Evolutionary conservation across 2,113 vertebrate species (phyloP), one percentile per base, ranked within the genome.

Genomic region (Myrmecobius fasciatus): DNA sequence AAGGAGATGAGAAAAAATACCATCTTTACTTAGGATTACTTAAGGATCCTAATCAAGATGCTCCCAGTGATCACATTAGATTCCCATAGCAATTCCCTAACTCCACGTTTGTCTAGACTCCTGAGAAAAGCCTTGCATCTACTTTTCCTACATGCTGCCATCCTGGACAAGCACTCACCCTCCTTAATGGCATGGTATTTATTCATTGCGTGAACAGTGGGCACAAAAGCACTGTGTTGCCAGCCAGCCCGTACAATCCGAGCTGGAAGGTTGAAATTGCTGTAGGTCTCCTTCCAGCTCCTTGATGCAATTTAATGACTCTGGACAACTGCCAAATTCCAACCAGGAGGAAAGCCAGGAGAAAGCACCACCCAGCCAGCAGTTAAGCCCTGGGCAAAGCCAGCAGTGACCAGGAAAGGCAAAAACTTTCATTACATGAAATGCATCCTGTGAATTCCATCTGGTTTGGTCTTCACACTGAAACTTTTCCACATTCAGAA

Each of bases 261-360:
- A 95, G 93, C 92, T 97, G 93, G 91, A 96, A 97, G 97, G 97
- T 95, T 96, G 91, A 97, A 97, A 94, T 93, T 91, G 97, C 91
- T 92, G 92, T 95, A 96, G 93, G 97, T 96, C 96, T 98, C 95
- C 94, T 92, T 98, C 95, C 96, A 94, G 97, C 91, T 96, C 91
- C 94, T 95, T 95, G 91, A 93, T 97, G 92, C 93, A 98, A 96
- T 91, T 97, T 98, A 97, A 98, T 95, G 97, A 97, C 28, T 91
- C 92, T 97, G 98, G 98, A 98, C n/a, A 20, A 8, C 31, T 94
- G 98, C 98, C 97, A 97, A 92, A 46, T 31, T 91, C 93, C 22
- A 54, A 53, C 8, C 93, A 96, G 67, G 1, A 93, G 95, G 95
- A 83, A 91, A 93, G 96, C 96, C 94, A 96, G 96, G 96, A 97